Evolutionary conservation across 2,797 vertebrate genomes (phyloP).

Genomic region (Chanos chanos): DNA sequence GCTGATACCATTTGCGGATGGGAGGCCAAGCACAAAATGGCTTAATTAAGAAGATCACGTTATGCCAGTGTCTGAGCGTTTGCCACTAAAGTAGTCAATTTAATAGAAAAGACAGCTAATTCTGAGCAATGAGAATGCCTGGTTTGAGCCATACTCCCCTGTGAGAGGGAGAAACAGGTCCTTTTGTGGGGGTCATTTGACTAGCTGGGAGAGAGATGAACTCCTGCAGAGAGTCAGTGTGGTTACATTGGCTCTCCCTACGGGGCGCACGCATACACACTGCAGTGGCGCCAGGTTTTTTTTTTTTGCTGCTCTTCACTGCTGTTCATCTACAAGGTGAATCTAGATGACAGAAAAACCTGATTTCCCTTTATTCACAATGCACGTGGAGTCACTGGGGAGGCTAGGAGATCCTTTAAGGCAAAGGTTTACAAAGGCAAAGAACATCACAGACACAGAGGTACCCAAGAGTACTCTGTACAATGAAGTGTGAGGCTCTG

Average conservation of each 20-base stretch:
- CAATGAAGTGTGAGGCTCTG: too few species aligned
- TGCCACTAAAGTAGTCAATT: constrained; percentile 31
- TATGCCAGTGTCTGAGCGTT: constrained; percentile 13
- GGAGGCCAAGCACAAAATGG: constrained; percentile 39
- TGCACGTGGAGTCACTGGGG: constrained; percentile 40
- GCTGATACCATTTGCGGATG: constrained; percentile 27
- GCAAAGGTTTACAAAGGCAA: constrained; percentile 58
- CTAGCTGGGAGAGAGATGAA: neutral
- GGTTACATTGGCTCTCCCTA: neutral
- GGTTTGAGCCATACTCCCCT: too few species aligned
- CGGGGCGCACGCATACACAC: constrained; percentile 4
- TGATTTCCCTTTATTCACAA: constrained; percentile 55
- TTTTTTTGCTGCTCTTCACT: constrained; percentile 16
- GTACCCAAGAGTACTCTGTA: constrained; percentile 39
- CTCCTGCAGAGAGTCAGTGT: neutral
- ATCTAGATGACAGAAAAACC: constrained; percentile 52
- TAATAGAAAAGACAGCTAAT: constrained; percentile 42
- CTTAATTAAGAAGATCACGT: constrained; percentile 39
- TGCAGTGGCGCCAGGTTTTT: neutral
- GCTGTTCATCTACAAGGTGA: constrained; percentile 47
- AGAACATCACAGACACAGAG: constrained; percentile 52
- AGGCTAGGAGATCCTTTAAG: constrained; percentile 55
- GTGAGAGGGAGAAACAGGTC: neutral
- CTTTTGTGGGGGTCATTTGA: too few species aligned
- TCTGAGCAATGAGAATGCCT: constrained; percentile 10